Evolutionary conservation across 64 coral and sea anemone genomes (phyloP), one percentile per base, ranked within the genome.

Genomic region (Orbicella faveolata): DNA sequence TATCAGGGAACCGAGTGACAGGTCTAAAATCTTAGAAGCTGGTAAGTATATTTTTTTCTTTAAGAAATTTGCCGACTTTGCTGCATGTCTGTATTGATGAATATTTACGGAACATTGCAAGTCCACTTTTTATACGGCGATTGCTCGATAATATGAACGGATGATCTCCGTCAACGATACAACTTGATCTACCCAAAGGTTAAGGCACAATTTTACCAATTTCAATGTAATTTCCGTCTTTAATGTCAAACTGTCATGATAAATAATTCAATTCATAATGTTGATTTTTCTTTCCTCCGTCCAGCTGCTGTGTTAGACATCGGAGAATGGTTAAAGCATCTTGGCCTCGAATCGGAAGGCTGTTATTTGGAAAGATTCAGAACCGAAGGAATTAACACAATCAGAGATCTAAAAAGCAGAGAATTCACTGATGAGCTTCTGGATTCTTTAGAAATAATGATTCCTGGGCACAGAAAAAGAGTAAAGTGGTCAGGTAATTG

Each of bases 401-500:
- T 73, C 2, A 33, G n/a, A 30, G 82, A 85, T 15, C 63, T 85
- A 34, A 18, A 68, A 15, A n/a, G 9, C 15, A 17, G 19, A 21
- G 51, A 30, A 14, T 66, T 37, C 9, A 11, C n/a, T 33, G 63
- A 89, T 44, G 88, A 79, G 17, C 21, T 53, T 19, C 51, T 82
- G 0, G 65, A 90, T 39, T 63, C 53, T 0, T 55, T 83, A 0
- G 67, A 76, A 12, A 75, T 89, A 36, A 89, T 61, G 79, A 6
- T 73, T 11, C 67, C 89, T 44, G 89, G 89, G 16, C 89, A 84
- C 30, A 74, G 79, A 72, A 90, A 90, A 11, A 74, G 89, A 65
- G 11, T 90, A 4, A 61, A 53, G 19, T 21, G 54, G 11, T 63
- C 64, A 83, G 89, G 89, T 83, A 83, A 76, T 10, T 72, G 52